phyloP scores from a whole-genome alignment of 1,140 invertebrate genomes.

The fruit fly (Drosophila melanogaster) region Release_6_plus_ISO1_MT NT_033779.5:18551001-18551500 shows the following conservation, averaged over 20 bases:
- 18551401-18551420: neutral
- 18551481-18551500: too few species aligned
- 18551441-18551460: too few species aligned
- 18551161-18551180: constrained; percentile 56
- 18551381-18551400: constrained; percentile 4
- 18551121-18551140: constrained; percentile 51
- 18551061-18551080: neutral
- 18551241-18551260: constrained; percentile 25
- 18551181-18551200: constrained; percentile 19
- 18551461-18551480: too few species aligned
- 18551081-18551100: neutral
- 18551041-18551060: constrained; percentile 2
- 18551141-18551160: constrained; percentile 51
- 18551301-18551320: constrained; percentile 82
- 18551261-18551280: constrained; percentile 38
- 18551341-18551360: constrained; percentile 35
- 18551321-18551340: constrained; percentile 68
- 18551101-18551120: constrained; percentile 53
- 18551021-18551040: constrained; percentile 42
- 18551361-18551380: constrained; percentile 6
- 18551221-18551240: constrained; percentile 46
- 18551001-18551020: constrained; percentile 51
- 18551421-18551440: neutral
- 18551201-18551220: constrained; percentile 42
- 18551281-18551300: constrained; percentile 82